Conservation (phyloP, 2,888 invertebrate species). For the Rhopalosiphum nymphaeae region DNA sequence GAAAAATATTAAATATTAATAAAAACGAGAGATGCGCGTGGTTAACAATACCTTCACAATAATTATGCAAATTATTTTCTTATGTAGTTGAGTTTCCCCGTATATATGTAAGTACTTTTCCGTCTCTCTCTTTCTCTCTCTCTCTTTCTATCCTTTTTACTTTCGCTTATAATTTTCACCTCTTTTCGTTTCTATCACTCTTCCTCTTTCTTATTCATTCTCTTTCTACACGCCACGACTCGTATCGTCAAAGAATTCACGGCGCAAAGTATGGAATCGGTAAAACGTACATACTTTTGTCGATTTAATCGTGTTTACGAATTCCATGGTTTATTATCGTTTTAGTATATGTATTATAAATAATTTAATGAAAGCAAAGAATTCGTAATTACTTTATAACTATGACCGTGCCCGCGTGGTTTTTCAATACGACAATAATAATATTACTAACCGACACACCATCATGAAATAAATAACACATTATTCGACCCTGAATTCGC, state of each 20-base stretch:
- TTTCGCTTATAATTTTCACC: too few species aligned
- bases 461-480: background rate
- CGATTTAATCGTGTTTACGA: background rate
- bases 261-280: background rate
- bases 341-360: background rate
- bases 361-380: background rate
- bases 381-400: background rate
- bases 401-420: fast-evolving
- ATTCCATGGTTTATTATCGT: background rate
- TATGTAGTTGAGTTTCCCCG: background rate
- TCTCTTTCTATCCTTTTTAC: background rate
- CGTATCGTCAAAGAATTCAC: background rate
- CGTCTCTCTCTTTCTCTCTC: background rate
- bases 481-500: background rate
- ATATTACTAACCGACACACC: background rate
- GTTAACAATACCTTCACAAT: background rate
- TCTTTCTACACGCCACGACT: background rate
- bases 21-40: background rate
- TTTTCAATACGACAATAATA: background rate
- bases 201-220: background rate
- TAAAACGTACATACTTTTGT: background rate
- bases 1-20: background rate
- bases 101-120: background rate
- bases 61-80: background rate
- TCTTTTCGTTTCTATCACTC: background rate